Evolutionary conservation across 2,888 invertebrate genomes (phyloP).

Genomic region (Cosmia pyralina): DNA sequence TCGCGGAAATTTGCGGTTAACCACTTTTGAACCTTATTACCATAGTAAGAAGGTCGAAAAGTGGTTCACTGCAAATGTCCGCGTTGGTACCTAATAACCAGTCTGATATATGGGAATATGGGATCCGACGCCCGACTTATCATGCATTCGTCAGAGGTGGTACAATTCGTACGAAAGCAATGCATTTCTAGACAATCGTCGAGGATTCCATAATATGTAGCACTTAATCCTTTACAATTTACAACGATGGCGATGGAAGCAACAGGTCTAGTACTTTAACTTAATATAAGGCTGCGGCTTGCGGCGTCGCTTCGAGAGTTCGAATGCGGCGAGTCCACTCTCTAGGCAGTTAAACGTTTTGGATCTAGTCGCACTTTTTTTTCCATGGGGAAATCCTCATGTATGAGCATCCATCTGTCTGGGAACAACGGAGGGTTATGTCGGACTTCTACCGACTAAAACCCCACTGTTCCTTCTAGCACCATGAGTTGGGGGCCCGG

Average conservation of each 20-base stretch:
- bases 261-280: conserved; percentile 24
- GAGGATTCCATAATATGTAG: conserved; percentile 35
- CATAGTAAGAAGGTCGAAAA: too few species aligned
- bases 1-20: too few species aligned
- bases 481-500: too few species aligned
- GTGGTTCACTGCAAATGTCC: too few species aligned
- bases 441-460: too few species aligned
- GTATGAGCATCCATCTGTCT: too few species aligned
- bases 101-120: conserved; percentile 31
- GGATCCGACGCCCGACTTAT: conserved; percentile 14
- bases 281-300: conserved; percentile 6
- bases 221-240: conserved; percentile 35
- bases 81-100: conserved; percentile 31
- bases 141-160: conserved; percentile 21
- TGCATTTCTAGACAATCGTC: conserved; percentile 1
- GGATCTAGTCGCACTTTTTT: too few species aligned
- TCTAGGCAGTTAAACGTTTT: neutral
- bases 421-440: too few species aligned
- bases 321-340: neutral
- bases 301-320: neutral
- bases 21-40: too few species aligned
- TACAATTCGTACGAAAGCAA: conserved; percentile 8
- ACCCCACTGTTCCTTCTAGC: too few species aligned
- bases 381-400: too few species aligned
- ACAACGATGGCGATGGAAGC: conserved; percentile 36